Evolutionary conservation across 2,113 vertebrate species (phyloP).

Genomic region (human): GRCh38 chr11:117532001-117532500

Average conservation of each 20-base stretch:
- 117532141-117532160: neutral
- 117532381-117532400: slow-evolving; percentile 98
- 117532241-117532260: neutral
- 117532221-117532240: neutral
- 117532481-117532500: slow-evolving; percentile 98
- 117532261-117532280: neutral
- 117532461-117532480: slow-evolving; percentile 99
- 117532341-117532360: rapidly evolving
- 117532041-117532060: neutral
- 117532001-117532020: neutral
- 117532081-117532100: neutral
- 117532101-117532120: slow-evolving; percentile 17
- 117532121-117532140: neutral
- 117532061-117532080: neutral
- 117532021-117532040: neutral
- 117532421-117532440: slow-evolving; percentile 99
- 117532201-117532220: rapidly evolving
- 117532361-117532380: slow-evolving; percentile 88
- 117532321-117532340: neutral
- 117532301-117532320: rapidly evolving
- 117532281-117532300: neutral
- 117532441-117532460: slow-evolving; percentile 99
- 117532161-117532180: neutral
- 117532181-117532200: neutral
- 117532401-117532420: slow-evolving; percentile 98